These are phyloP conservation scores for Eulithis prunata DNA, from an alignment of 2,888 invertebrate species.

Conservation along the genomic window DNA sequence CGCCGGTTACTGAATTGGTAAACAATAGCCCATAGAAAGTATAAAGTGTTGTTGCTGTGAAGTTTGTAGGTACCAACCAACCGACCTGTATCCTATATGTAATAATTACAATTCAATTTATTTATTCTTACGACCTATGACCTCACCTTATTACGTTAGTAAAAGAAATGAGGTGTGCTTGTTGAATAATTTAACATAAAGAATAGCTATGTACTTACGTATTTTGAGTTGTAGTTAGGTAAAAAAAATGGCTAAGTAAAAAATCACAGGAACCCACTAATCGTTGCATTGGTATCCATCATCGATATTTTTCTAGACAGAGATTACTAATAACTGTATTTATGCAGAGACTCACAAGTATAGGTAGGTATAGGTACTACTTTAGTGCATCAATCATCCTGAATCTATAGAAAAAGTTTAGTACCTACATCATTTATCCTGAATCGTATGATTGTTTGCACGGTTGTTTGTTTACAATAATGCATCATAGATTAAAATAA, in stretches of 20 bases:
- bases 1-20: not conserved
- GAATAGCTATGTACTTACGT: conserved; percentile 8
- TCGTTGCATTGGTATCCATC: too few species aligned
- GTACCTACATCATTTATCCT: too few species aligned
- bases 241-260: not conserved
- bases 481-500: conserved; percentile 13
- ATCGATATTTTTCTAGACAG: too few species aligned
- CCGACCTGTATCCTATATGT: not conserved
- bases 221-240: not conserved
- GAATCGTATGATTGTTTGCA: not conserved
- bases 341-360: too few species aligned
- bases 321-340: too few species aligned
- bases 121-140: conserved; percentile 52
- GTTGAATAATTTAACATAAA: conserved; percentile 29
- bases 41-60: not conserved
- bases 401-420: too few species aligned
- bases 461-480: conserved; percentile 17
- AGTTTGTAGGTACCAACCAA: conserved; percentile 9
- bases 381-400: too few species aligned
- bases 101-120: conserved; percentile 33
- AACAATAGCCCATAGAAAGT: conserved; percentile 1
- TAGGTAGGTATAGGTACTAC: too few species aligned
- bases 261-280: not conserved
- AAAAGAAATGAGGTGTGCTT: conserved; percentile 39
- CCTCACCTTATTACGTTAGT: conserved; percentile 45